Conservation (phyloP, 2,797 vertebrate genomes). For the Gymnopithys bicolor region DNA sequence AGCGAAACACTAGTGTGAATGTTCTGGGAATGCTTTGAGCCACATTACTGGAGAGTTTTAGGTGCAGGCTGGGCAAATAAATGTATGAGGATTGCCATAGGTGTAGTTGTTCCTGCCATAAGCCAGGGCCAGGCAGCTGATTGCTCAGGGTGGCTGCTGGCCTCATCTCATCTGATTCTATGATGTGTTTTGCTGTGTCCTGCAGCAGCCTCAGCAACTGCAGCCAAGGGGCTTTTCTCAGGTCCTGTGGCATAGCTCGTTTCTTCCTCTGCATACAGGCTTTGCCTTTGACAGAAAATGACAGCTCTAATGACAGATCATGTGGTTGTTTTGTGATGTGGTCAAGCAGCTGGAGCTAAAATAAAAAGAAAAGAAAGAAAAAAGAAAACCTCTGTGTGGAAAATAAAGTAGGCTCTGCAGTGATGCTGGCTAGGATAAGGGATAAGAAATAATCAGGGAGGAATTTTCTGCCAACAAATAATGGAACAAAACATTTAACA, state of each 20-base stretch:
- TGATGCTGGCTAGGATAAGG: not conserved
- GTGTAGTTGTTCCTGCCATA: not conserved
- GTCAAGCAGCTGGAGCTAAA: conserved; percentile 55
- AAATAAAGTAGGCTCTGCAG: conserved; percentile 17
- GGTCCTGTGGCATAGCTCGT: conserved; percentile 16
- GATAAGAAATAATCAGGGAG: not conserved
- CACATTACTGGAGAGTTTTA: not conserved
- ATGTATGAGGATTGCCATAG: not conserved
- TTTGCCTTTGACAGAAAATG: conserved; percentile 44
- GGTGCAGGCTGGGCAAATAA: not conserved
- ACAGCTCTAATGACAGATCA: conserved; percentile 46
- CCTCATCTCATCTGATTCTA: conserved; percentile 1
- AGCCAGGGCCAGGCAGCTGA: not conserved
- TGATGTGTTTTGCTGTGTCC: conserved; percentile 5
- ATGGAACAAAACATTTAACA: not conserved
- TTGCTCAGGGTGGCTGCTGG: not conserved
- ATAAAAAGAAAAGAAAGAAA: conserved; percentile 13
- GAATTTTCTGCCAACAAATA: conserved; percentile 9
- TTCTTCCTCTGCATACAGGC: not conserved
- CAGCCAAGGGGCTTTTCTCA: conserved; percentile 52
- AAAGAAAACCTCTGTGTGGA: conserved; percentile 7
- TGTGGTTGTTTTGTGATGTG: conserved; percentile 45
- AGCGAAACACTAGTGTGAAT: not conserved
- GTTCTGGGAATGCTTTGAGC: not conserved
- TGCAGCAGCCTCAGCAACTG: not conserved